These are phyloP conservation scores for Saturnia pavonia DNA, from an alignment of 2,888 invertebrate species.

Conservation along the genomic window DNA sequence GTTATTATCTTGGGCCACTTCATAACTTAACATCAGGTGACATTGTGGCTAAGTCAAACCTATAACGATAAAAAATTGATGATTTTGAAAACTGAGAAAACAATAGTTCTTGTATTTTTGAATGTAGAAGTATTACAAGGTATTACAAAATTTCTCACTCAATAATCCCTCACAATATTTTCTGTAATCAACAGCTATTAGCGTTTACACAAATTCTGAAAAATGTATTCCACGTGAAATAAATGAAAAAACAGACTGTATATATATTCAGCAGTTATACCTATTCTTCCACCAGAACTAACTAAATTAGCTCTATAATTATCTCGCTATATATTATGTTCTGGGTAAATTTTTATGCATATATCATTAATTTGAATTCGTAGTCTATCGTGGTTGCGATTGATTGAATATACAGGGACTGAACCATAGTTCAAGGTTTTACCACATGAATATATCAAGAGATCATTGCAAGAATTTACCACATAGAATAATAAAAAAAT, in stretches of 20 bases:
- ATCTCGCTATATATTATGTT: background rate
- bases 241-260: background rate
- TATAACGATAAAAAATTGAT: no score
- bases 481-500: background rate
- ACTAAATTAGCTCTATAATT: background rate
- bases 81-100: background rate
- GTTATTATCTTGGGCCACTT: no score
- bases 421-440: background rate
- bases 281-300: background rate
- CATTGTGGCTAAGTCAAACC: no score
- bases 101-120: background rate
- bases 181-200: background rate
- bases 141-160: background rate
- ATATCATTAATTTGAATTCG: background rate
- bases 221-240: no score
- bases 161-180: background rate
- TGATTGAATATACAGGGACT: background rate
- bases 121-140: background rate
- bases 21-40: no score
- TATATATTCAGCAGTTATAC: background rate
- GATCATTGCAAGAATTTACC: background rate
- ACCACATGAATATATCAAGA: background rate
- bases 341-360: background rate
- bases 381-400: background rate
- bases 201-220: slow-evolving; percentile 28